Evolutionary conservation across 2,113 vertebrate genomes (phyloP).

Genomic region (Etheostoma cragini): DNA sequence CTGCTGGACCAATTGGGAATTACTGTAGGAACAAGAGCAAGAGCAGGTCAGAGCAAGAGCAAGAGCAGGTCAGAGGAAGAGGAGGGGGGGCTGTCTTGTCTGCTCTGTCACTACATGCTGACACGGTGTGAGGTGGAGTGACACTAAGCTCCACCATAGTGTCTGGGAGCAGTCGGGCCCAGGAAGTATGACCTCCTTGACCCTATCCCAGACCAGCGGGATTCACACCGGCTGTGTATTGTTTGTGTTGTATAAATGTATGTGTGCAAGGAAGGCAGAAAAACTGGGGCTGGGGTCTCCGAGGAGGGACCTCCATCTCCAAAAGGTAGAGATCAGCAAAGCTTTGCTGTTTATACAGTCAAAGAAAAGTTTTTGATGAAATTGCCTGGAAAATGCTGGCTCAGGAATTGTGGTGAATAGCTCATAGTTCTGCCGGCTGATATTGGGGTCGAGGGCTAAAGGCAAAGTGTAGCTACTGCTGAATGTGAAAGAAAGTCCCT

Average conservation of each 20-base stretch:
- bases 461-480: constrained; percentile 35
- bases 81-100: constrained; percentile 47
- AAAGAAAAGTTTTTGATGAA: constrained; percentile 62
- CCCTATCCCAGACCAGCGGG: constrained; percentile 57
- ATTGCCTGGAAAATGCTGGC: constrained; percentile 66
- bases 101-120: constrained; percentile 79
- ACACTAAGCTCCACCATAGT: constrained; percentile 74
- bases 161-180: constrained; percentile 72
- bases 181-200: constrained; percentile 65
- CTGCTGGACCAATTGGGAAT: constrained; percentile 66
- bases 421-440: constrained; percentile 44
- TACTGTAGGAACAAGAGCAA: constrained; percentile 47
- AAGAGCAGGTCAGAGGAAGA: neutral
- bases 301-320: constrained; percentile 57
- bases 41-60: neutral
- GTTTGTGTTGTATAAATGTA: constrained; percentile 65
- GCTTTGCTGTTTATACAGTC: constrained; percentile 60
- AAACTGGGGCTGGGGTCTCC: constrained; percentile 49
- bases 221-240: constrained; percentile 55
- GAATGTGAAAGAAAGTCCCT: constrained; percentile 33
- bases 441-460: constrained; percentile 29
- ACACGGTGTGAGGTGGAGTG: constrained; percentile 79
- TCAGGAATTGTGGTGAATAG: constrained; percentile 58
- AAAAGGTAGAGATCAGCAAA: constrained; percentile 72
- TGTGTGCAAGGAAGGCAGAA: constrained; percentile 11